Conservation (phyloP, 2,113 vertebrate species). For the Kryptolebias marmoratus region DNA sequence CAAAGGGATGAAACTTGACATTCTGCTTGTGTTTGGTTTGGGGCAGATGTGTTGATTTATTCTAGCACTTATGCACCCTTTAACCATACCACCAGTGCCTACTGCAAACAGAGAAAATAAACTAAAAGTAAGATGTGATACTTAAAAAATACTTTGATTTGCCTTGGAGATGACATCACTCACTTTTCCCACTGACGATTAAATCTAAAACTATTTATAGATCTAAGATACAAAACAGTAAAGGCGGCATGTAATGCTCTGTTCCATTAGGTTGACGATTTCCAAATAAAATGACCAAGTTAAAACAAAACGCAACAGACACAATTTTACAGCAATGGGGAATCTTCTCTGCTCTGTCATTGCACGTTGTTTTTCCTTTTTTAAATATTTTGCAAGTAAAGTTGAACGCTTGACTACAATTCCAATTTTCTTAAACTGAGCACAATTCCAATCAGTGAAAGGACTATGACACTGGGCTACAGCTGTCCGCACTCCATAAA, state of each 20-base stretch:
- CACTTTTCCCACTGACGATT: not conserved
- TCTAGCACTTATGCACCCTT: slow-evolving; percentile 41
- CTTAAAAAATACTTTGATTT: slow-evolving; percentile 33
- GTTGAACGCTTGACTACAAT: slow-evolving; percentile 1
- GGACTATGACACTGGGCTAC: too few relatives aligned
- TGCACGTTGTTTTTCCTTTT: not conserved
- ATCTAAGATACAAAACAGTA: not conserved
- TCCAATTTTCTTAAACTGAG: too few relatives aligned
- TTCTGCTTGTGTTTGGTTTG: slow-evolving; percentile 50
- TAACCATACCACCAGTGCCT: slow-evolving; percentile 31
- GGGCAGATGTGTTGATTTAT: slow-evolving; percentile 51
- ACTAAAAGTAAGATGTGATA: not conserved
- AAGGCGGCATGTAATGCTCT: not conserved
- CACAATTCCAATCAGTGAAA: too few relatives aligned
- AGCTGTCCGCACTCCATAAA: too few relatives aligned
- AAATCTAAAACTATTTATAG: not conserved
- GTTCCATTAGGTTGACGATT: not conserved
- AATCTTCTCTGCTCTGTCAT: not conserved
- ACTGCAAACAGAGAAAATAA: slow-evolving; percentile 20
- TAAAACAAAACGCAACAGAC: not conserved
- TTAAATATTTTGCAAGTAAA: not conserved
- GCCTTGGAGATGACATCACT: slow-evolving; percentile 8
- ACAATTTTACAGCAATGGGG: not conserved
- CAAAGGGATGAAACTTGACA: slow-evolving; percentile 49
- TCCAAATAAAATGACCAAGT: not conserved